Evolutionary conservation across 2,888 invertebrate genomes (phyloP).

Genomic region (Drosophila recens): DNA sequence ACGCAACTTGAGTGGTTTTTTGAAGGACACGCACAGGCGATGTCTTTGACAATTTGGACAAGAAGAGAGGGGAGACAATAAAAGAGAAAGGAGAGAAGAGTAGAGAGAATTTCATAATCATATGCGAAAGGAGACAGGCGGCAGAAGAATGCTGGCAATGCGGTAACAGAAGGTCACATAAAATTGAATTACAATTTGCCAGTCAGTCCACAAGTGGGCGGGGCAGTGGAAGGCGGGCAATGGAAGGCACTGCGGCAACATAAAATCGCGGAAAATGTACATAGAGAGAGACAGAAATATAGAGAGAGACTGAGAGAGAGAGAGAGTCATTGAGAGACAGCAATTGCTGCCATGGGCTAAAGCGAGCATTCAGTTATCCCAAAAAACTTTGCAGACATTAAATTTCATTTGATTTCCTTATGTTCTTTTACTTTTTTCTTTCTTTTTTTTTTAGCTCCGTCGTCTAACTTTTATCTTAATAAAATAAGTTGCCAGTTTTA

Average conservation of each 20-base stretch:
- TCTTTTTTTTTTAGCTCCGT: conserved; percentile 24
- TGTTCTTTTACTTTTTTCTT: conserved; percentile 12
- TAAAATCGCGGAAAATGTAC: conserved; percentile 45
- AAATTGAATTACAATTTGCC: conserved; percentile 77
- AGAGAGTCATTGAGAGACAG: conserved; percentile 19
- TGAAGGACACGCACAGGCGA: conserved; percentile 28
- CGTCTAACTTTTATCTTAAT: conserved; percentile 78
- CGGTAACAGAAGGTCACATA: conserved; percentile 78
- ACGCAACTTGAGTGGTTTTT: conserved; percentile 68
- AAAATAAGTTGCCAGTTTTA: conserved; percentile 78
- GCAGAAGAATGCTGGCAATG: conserved; percentile 29
- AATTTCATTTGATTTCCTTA: conserved; percentile 75
- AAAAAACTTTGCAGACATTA: conserved; percentile 79
- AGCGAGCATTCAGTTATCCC: conserved; percentile 58
- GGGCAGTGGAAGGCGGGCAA: neutral
- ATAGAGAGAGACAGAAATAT: neutral
- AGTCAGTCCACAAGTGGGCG: conserved; percentile 12
- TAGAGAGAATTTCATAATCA: conserved; percentile 68
- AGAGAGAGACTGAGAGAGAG: neutral
- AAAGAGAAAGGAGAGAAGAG: neutral
- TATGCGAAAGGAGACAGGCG: conserved; percentile 59
- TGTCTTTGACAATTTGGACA: conserved; percentile 42
- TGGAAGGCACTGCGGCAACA: conserved; percentile 57
- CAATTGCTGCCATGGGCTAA: conserved; percentile 40
- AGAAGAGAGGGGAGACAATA: conserved; percentile 7